Evolutionary conservation across 2,113 vertebrate species (phyloP).

Genomic region (Cryptomyrus ogoouensis): DNA sequence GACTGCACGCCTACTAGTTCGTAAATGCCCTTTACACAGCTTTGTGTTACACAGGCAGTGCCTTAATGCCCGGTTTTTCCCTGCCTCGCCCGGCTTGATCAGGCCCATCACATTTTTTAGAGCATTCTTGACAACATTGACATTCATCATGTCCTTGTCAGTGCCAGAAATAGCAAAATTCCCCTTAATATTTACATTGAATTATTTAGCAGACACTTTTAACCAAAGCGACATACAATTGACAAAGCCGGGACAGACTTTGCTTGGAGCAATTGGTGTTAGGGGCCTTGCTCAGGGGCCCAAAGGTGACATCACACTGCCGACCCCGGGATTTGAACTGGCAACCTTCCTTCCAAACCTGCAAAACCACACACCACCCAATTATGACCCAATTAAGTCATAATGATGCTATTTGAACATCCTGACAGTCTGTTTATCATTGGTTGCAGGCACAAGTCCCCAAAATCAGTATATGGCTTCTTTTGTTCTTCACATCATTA

Average conservation of each 20-base stretch:
- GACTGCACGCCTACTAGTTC: neutral
- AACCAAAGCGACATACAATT: neutral
- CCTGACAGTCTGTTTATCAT: neutral
- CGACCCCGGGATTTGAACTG: neutral
- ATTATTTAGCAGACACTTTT: neutral
- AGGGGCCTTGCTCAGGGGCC: neutral
- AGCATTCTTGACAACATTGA: neutral
- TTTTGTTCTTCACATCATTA: neutral
- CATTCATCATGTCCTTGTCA: neutral
- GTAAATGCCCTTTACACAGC: neutral
- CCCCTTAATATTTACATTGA: neutral
- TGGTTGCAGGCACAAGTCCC: neutral
- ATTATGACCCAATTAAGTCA: neutral
- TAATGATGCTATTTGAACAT: neutral
- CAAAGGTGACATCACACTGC: neutral
- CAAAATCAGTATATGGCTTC: neutral
- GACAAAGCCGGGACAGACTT: neutral
- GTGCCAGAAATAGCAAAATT: neutral
- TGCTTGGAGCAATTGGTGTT: neutral
- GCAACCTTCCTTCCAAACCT: neutral
- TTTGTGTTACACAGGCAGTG: neutral
- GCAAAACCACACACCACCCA: neutral
- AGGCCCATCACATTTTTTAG: neutral
- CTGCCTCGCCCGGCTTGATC: neutral
- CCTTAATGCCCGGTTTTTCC: neutral